These are phyloP conservation scores for Mohoua ochrocephala DNA, from an alignment of 2,113 vertebrate genomes.

Conservation along the genomic window DNA sequence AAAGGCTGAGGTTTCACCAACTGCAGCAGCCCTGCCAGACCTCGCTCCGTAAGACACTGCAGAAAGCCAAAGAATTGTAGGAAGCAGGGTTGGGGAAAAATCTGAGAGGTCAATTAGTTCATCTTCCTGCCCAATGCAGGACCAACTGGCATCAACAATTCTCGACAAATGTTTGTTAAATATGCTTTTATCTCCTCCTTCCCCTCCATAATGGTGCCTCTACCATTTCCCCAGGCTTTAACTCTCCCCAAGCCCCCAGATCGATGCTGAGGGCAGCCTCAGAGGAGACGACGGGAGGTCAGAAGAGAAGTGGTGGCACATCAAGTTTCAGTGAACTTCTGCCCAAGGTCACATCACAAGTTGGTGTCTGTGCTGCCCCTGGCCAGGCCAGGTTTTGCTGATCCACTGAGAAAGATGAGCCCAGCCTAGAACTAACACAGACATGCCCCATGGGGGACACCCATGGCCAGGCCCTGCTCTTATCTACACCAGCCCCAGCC, in stretches of 20 bases:
- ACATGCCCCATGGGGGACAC: neutral
- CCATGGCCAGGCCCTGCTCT: neutral
- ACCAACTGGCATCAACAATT: constrained; percentile 40
- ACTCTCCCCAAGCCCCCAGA: neutral
- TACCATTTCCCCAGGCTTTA: neutral
- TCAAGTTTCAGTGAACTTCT: accelerated
- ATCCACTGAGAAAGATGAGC: neutral
- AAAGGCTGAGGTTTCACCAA: neutral
- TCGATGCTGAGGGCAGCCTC: neutral
- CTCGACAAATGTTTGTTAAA: neutral
- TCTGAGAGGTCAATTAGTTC: constrained; percentile 50
- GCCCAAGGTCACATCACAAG: neutral
- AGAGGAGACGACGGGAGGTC: neutral
- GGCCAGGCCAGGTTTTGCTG: neutral
- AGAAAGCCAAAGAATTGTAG: constrained; percentile 51
- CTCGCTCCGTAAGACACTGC: neutral
- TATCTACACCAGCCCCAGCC: constrained; percentile 19
- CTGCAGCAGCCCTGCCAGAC: neutral
- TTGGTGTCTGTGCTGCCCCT: neutral
- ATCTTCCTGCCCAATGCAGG: constrained; percentile 37
- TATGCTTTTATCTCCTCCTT: neutral
- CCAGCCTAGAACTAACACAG: neutral
- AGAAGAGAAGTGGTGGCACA: neutral
- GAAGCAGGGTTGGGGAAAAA: constrained; percentile 41
- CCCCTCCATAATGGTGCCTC: neutral